Base-by-base conservation (phyloP, 2,113 vertebrate genomes). In the Nesogale talazaci region DNA sequence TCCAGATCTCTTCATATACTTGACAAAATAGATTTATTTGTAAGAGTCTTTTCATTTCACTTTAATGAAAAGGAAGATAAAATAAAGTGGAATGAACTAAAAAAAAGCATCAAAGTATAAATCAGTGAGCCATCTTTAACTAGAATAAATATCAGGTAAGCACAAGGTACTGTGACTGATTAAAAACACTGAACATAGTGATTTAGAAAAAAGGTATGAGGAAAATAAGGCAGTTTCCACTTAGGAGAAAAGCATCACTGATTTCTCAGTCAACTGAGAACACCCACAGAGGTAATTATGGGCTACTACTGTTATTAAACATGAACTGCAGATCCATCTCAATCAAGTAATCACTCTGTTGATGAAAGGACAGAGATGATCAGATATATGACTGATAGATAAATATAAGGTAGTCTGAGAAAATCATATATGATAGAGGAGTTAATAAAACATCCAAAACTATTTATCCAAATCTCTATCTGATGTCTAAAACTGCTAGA, bases 61-160 rank as follows among this genome's bases (percentile, higher is more conserved):
- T 89, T 94, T 72, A 94, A 92, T 91, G 29, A 88, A 93, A 93
- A 94, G 69, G 91, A 95, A 94, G 38, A 85, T 42, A 42, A 56
- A 87, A 42, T 83, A 90, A 80, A 86, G 19, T 92, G 27, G n/a
- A 91, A 70, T n/a, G 27, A 86, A 83, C 22, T 83, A 31, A 72
- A 85, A 92, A 92, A 63, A 70, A 77, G 78, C 89, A 90, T 61
- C 46, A 70, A 2, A 81, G 4, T 0, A 0, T n/a, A 83, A 90
- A 40, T 75, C 87, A 95, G 42, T 1, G 19, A 85, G 77, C 86
- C 25, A n/a, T 75, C 83, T 86, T 94, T 77, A 94, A 94, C 63
- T 38, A 67, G n/a, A 87, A 86, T 91, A 92, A 91, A 69, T 79
- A 89, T 69, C 3, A 20, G 34, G 83, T 87, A 85, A 91, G 59